phyloP scores from a whole-genome alignment of 2,888 invertebrate species.

The Geotrupes spiniger region DNA sequence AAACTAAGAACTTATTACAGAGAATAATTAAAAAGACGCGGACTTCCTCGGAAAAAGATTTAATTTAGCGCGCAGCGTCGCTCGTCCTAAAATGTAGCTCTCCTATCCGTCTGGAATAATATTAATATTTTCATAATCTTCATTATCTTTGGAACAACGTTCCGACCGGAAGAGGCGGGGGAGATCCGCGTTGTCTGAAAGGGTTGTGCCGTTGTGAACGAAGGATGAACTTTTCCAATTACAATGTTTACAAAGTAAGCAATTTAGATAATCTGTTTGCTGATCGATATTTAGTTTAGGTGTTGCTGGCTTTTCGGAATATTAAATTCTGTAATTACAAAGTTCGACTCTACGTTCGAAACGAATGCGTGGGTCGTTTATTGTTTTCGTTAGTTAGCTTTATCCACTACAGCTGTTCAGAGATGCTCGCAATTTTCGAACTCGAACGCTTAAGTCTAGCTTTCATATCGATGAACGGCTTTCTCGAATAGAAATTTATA shows the following conservation, averaged over 20 bases:
- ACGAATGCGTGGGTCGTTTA: slow-evolving; percentile 37
- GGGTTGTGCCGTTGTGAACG: slow-evolving; percentile 28
- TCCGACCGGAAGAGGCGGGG: slow-evolving; percentile 4
- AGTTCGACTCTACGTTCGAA: slow-evolving; percentile 36
- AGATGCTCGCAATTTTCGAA: no score
- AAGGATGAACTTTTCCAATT: slow-evolving; percentile 45
- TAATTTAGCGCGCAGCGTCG: slow-evolving; percentile 4
- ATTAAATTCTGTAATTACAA: slow-evolving; percentile 41
- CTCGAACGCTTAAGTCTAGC: no score
- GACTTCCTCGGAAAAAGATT: no score
- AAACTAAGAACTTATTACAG: no score
- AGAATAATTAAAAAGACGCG: no score
- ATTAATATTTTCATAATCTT: slow-evolving; percentile 28
- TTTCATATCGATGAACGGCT: no score
- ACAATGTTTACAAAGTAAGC: slow-evolving; percentile 46
- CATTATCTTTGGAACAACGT: slow-evolving; percentile 20
- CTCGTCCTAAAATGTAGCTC: slow-evolving; percentile 11
- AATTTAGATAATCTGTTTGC: slow-evolving; percentile 48
- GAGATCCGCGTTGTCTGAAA: not conserved
- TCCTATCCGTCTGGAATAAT: slow-evolving; percentile 11
- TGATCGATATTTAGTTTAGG: slow-evolving; percentile 42
- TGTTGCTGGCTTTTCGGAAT: slow-evolving; percentile 38
- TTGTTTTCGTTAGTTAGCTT: slow-evolving; percentile 30
- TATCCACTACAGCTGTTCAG: no score
- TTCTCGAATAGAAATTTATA: no score